Conservation (phyloP, 1,140 invertebrate genomes). For the Prorops nasuta region DNA sequence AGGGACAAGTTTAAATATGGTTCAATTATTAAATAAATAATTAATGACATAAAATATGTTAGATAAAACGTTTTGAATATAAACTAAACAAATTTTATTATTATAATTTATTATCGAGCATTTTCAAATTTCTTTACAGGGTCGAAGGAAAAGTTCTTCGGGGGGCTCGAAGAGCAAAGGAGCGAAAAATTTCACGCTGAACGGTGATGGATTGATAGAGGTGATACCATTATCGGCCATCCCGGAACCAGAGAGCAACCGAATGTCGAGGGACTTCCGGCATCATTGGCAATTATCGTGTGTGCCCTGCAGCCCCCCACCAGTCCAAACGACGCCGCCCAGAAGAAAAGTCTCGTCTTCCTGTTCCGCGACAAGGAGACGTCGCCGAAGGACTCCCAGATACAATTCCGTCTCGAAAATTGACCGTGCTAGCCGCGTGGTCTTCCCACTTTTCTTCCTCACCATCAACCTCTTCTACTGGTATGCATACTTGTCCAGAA, state of each 20-base stretch:
- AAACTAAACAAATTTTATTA: too few relatives aligned
- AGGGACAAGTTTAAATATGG: too few relatives aligned
- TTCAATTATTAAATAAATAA: too few relatives aligned
- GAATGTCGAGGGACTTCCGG: not conserved
- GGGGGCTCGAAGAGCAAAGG: slow-evolving; percentile 3
- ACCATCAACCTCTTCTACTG: slow-evolving; percentile 79
- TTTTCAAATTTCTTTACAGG: not conserved
- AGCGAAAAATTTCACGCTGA: slow-evolving; percentile 28
- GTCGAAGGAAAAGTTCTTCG: not conserved
- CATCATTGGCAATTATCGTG: slow-evolving; percentile 41
- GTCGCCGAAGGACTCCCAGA: slow-evolving; percentile 61
- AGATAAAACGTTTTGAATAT: too few relatives aligned
- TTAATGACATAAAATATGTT: too few relatives aligned
- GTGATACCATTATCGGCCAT: slow-evolving; percentile 57
- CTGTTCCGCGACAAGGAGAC: slow-evolving; percentile 42
- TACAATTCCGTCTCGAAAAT: slow-evolving; percentile 81
- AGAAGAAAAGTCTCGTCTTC: slow-evolving; percentile 43
- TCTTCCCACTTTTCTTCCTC: slow-evolving; percentile 75
- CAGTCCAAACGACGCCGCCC: slow-evolving; percentile 29
- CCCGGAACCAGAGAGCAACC: slow-evolving; percentile 29
- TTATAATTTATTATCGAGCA: not conserved
- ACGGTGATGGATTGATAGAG: slow-evolving; percentile 41
- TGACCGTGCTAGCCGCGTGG: slow-evolving; percentile 70
- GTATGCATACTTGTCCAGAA: slow-evolving; percentile 71
- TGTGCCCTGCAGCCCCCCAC: slow-evolving; percentile 32